Evolutionary conservation across 2,888 invertebrate genomes (phyloP).

Genomic region (Cantharis rustica): DNA sequence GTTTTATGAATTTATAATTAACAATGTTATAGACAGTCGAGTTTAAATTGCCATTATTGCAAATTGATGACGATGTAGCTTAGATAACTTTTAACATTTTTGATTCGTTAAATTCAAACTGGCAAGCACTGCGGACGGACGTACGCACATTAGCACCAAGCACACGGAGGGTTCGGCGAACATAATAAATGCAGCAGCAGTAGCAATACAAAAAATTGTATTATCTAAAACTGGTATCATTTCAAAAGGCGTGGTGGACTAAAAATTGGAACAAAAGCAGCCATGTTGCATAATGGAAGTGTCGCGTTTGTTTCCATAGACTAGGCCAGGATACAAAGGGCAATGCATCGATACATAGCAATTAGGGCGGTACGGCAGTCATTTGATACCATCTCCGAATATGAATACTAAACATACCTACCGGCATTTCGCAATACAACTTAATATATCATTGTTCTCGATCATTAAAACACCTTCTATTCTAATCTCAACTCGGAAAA

Average conservation of each 20-base stretch:
- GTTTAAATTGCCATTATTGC: conserved; percentile 26
- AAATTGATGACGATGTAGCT: conserved; percentile 8
- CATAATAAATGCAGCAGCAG: conserved; percentile 12
- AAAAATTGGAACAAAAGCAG: conserved; percentile 52
- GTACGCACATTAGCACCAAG: no score
- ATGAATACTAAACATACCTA: conserved; percentile 51
- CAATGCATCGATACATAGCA: conserved; percentile 53
- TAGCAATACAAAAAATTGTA: conserved; percentile 29
- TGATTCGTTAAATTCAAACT: background rate
- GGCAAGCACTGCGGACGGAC: background rate
- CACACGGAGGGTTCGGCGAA: background rate
- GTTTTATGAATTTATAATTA: conserved; percentile 31
- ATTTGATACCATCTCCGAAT: conserved; percentile 53
- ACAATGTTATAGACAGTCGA: conserved; percentile 26
- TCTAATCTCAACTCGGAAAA: background rate
- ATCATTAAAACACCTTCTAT: conserved; percentile 17
- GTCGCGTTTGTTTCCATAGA: conserved; percentile 54
- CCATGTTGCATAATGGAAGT: conserved; percentile 53
- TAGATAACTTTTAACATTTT: background rate
- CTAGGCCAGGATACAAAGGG: conserved; percentile 50
- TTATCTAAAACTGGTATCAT: conserved; percentile 50
- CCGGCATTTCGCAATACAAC: conserved; percentile 36
- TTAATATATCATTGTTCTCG: conserved; percentile 30
- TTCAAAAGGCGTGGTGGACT: conserved; percentile 46
- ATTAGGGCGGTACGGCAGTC: conserved; percentile 54